phyloP scores from a whole-genome alignment of 2,797 vertebrate genomes.

The Vultur gryphus region DNA sequence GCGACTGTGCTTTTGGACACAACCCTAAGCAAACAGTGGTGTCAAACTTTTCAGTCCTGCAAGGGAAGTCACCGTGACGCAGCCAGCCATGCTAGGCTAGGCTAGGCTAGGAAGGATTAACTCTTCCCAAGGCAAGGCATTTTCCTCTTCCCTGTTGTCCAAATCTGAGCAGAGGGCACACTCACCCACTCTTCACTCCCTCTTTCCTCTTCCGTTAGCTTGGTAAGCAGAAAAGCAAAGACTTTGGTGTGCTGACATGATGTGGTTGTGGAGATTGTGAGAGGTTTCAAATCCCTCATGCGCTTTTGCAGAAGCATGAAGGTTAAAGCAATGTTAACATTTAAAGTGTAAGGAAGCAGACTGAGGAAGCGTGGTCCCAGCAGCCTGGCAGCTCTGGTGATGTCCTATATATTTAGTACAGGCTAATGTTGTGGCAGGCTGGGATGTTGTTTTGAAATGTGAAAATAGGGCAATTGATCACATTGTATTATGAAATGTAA shows the following conservation, averaged over 20 bases:
- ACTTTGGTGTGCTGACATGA: fast-evolving
- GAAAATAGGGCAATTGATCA: background rate
- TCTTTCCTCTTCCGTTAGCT: background rate
- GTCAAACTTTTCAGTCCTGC: background rate
- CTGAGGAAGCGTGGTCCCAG: background rate
- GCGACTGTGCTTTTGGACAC: background rate
- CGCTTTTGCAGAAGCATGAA: background rate
- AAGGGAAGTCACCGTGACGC: background rate
- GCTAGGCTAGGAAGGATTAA: background rate
- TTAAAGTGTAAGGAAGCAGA: background rate
- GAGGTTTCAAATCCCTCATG: background rate
- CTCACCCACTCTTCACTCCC: background rate
- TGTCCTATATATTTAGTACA: background rate
- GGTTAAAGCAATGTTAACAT: background rate
- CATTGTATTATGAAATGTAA: background rate
- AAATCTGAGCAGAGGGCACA: background rate
- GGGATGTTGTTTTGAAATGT: background rate
- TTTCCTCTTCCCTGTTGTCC: background rate
- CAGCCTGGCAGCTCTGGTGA: background rate
- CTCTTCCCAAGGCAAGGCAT: background rate
- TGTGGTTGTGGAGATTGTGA: background rate
- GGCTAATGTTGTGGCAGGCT: background rate
- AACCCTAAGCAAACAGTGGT: background rate
- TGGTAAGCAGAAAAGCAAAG: background rate
- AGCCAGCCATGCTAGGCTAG: background rate